phyloP scores from a whole-genome alignment of 2,888 invertebrate species.

The Meliscaeva auricollis region DNA sequence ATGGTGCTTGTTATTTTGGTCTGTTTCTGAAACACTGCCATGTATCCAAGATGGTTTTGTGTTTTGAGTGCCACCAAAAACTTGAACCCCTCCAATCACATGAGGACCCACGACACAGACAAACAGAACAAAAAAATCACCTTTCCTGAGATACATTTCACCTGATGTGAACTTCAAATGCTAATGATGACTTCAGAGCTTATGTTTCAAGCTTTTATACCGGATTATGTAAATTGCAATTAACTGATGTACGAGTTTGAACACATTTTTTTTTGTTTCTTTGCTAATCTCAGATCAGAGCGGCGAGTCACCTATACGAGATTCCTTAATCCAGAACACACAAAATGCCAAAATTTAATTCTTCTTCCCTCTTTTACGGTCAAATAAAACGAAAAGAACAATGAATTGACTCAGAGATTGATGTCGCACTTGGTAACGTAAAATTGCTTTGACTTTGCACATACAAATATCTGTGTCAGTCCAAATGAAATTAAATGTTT shows the following conservation, averaged over 20 bases:
- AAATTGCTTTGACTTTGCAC: constrained; percentile 22
- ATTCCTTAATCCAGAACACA: constrained; percentile 50
- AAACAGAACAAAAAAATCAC: constrained; percentile 15
- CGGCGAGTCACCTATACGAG: constrained; percentile 21
- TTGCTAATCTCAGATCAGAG: constrained; percentile 39
- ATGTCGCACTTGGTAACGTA: constrained; percentile 42
- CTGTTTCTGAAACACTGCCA: background rate
- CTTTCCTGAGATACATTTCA: constrained; percentile 46
- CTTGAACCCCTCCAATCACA: background rate
- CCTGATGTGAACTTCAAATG: constrained; percentile 29
- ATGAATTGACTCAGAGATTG: constrained; percentile 37
- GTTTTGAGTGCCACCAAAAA: background rate
- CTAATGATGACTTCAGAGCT: constrained; percentile 35
- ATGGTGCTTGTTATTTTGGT: constrained; percentile 15
- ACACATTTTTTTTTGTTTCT: constrained; percentile 15
- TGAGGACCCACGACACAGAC: background rate
- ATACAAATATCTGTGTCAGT: constrained; percentile 45
- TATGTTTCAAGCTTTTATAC: constrained; percentile 54
- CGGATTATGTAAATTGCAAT: background rate
- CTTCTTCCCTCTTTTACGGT: background rate
- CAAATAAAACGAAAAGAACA: constrained; percentile 33
- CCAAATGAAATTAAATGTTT: background rate
- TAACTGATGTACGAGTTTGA: constrained; percentile 13
- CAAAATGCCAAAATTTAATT: constrained; percentile 18
- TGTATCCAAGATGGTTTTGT: constrained; percentile 7